Base-by-base conservation (phyloP, 2,888 invertebrate species). In the Callimorpha dominula region DNA sequence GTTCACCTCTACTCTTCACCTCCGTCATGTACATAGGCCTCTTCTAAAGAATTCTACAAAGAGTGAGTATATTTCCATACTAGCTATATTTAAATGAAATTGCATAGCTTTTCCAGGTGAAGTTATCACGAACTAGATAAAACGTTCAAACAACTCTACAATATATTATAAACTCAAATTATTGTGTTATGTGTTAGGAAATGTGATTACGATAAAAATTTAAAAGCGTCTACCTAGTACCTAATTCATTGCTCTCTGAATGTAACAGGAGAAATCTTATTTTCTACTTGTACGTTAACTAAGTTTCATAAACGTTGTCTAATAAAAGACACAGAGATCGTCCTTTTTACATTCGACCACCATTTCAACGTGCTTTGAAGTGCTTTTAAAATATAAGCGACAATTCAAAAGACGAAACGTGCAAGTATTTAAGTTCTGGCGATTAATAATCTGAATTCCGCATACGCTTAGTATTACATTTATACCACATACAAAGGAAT, bases 381-480 rank as follows among this genome's bases (percentile, higher is more conserved):
- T 43, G 20, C 57, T 60, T 60, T 46, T 3, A 46, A 46, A 60
- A 46, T 68, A 60, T 60, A n/a, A 46, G 43, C 46, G 42, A 65
- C 63, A 65, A 73, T 76, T 73, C 67, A 82, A 75, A 69, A 65
- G 57, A 64, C 43, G 62, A 68, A 50, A 82, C 82, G 83, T 82
- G 83, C 72, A 80, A 75, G 70, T 69, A 78, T 82, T 82, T 73
- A 74, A 70, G 74, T 40, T 66, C 42, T 63, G 71, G 64, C 63
- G 83, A 81, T 83, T 80, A 80, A 54, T 57, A 43, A 71, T 76
- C 68, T 68, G 20, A 31, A 60, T 73, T 68, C 50, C 40, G n/a
- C 74, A 66, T 74, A 31, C 67, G 62, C 67, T 31, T 31, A 31
- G 31, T 31, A 31, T 31, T 31, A 57, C 50, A 60, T 65, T 46